Evolutionary conservation across 2,113 vertebrate genomes (phyloP), one percentile per base, ranked within the genome.

Genomic region (Isichthys henryi): DNA sequence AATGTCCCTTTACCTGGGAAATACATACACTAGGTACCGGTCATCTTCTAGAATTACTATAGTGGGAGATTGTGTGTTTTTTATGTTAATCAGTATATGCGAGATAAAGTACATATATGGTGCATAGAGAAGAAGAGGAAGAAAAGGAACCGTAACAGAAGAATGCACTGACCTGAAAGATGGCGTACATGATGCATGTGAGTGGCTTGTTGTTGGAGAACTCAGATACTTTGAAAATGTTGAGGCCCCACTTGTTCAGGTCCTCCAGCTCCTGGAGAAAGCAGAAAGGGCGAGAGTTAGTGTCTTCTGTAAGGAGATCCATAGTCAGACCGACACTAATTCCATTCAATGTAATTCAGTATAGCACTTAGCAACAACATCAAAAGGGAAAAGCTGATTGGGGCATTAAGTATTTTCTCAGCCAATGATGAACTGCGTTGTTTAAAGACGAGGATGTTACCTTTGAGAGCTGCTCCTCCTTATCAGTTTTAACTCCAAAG

Each of bases 201-300:
- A 99, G 97, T 0, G 98, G 98, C 27, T 97, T 95, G 90, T 97
- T 97, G 92, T 98, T 97, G 0, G 98, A 99, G 88, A 97, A 99
- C 84, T 97, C 97, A 0, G 98, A 96, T 45, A 99, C 97, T 4
- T 95, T 97, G 93, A 99, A 99, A 92, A 99, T 99, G 92, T 99
- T 99, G 90, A 99, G 94, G 6, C 98, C 98, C 98, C 98, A 99
- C 93, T 96, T 99, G 87, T 99, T 99, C 86, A 99, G 95, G 90
- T 99, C 96, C 91, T 99, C 98, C 90, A 99, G 95, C 53, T 99
- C 98, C 98, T 99, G 45, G 50, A 1, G 83, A 89, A 70, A 89
- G 92, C 11, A 80, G 88, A 93, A 83, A 17, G 77, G 39, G 35
- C n/a, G 49, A 13, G 5, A 84, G 3, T 87, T 6, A n/a, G 43